Percentiles rank a stretch among this genome's conserved stretches.
phyloP scores from a whole-genome alignment of 2,113 vertebrate species.

The Lophius piscatorius region DNA sequence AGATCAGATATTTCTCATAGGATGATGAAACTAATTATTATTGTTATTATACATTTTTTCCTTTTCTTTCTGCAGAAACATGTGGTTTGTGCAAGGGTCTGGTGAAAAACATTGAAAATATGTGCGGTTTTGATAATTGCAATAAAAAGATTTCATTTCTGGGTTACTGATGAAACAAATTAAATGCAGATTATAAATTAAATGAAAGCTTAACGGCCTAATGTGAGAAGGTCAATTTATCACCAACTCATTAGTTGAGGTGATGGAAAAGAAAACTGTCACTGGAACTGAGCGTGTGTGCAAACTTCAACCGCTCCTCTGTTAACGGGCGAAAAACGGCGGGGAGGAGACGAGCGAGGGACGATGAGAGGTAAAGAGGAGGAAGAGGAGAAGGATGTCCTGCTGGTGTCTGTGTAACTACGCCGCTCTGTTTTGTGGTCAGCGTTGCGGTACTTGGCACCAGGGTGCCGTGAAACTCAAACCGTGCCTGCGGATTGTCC shows the following conservation, averaged over 20 bases:
- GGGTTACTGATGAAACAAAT: too few relatives aligned
- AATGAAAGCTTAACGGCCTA: too few relatives aligned
- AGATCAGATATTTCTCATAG: background rate
- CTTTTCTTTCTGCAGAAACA: too few relatives aligned
- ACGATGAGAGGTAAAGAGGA: constrained; percentile 34
- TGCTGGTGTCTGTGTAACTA: constrained; percentile 58
- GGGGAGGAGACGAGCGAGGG: constrained; percentile 8
- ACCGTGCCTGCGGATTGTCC: constrained; percentile 42
- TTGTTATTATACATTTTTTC: too few relatives aligned
- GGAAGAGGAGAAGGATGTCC: constrained; percentile 25
- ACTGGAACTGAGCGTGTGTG: too few relatives aligned
- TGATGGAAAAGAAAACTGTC: constrained; percentile 70
- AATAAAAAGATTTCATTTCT: too few relatives aligned
- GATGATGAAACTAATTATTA: background rate
- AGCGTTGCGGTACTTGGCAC: constrained; percentile 69
- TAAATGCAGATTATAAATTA: too few relatives aligned
- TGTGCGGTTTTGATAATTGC: too few relatives aligned
- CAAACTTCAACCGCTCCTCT: too few relatives aligned
- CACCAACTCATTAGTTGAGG: constrained; percentile 50
- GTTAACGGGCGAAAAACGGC: constrained; percentile 13
- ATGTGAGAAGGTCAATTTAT: constrained; percentile 44
- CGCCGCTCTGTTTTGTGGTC: constrained; percentile 65
- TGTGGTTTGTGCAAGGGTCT: too few relatives aligned
- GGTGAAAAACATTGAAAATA: too few relatives aligned
- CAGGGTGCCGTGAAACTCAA: constrained; percentile 59